A percentile compares a stretch with the other conserved stretches of the same genome.
Evolutionary conservation across 2,797 vertebrate species (phyloP).

Genomic region (Harpagifer antarcticus): DNA sequence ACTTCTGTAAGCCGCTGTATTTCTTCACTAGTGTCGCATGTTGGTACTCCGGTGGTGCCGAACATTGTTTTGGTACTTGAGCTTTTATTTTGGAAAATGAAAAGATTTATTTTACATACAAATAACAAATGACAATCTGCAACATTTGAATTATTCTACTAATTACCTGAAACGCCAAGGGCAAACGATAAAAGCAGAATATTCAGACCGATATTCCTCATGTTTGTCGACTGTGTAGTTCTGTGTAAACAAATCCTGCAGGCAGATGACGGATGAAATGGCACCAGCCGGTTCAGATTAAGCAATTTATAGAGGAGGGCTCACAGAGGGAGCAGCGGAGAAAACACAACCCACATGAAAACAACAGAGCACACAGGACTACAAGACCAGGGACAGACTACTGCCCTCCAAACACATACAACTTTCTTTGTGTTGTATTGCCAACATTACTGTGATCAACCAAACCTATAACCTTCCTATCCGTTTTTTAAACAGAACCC

Average conservation of each 20-base stretch:
- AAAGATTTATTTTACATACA: not conserved
- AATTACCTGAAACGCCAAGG: slow-evolving; percentile 59
- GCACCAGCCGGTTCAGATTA: not conserved
- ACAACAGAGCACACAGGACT: not conserved
- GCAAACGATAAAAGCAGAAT: slow-evolving; percentile 35
- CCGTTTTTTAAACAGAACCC: too few relatives aligned
- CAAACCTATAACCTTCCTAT: too few relatives aligned
- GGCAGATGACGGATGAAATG: not conserved
- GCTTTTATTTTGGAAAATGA: slow-evolving; percentile 27
- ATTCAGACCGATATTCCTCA: slow-evolving; percentile 12
- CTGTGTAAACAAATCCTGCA: not conserved
- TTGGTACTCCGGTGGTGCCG: slow-evolving; percentile 32
- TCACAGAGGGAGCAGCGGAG: not conserved
- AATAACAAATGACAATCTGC: not conserved
- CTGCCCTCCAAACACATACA: not conserved
- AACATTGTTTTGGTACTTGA: slow-evolving; percentile 38
- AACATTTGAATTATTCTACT: not conserved
- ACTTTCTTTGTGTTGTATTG: not conserved
- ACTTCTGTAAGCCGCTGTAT: not conserved
- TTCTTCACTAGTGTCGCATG: not conserved
- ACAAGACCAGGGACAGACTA: not conserved
- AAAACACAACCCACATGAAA: not conserved
- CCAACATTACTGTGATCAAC: not conserved
- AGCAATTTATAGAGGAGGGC: slow-evolving; percentile 41
- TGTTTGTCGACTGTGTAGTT: slow-evolving; percentile 5